Conservation (phyloP, 2,797 vertebrate species). For the Macroramphosus scolopax region DNA sequence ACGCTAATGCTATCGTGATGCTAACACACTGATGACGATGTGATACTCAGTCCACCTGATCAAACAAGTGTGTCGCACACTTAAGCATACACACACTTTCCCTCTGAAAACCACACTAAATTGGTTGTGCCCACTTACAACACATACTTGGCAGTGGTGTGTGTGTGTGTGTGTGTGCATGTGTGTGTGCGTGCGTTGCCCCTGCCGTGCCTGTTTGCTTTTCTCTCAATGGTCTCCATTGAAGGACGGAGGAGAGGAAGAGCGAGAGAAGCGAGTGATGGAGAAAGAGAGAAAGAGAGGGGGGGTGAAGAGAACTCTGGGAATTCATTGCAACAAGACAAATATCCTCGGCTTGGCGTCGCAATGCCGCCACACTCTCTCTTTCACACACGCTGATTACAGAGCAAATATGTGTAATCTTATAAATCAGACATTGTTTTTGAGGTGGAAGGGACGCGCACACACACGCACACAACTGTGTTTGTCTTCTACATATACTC, state of each 20-base stretch:
- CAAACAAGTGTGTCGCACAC: constrained; percentile 31
- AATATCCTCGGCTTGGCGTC: constrained; percentile 72
- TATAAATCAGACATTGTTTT: constrained; percentile 75
- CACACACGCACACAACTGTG: not conserved
- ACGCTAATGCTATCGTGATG: constrained; percentile 10
- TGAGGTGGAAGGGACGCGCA: constrained; percentile 30
- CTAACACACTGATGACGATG: constrained; percentile 12
- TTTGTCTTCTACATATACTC: not conserved
- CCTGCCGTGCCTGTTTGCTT: constrained; percentile 67
- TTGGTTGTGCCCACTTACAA: constrained; percentile 22
- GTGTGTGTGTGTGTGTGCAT: constrained; percentile 24
- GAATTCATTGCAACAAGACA: constrained; percentile 77
- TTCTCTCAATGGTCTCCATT: constrained; percentile 77
- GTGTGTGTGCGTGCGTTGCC: constrained; percentile 30
- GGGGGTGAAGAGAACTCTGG: constrained; percentile 61
- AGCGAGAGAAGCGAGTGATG: constrained; percentile 30
- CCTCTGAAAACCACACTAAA: constrained; percentile 38
- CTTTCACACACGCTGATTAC: constrained; percentile 57
- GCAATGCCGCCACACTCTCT: constrained; percentile 36
- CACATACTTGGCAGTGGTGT: constrained; percentile 2
- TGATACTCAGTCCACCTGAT: constrained; percentile 1
- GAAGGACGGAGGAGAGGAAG: constrained; percentile 50
- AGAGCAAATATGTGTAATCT: constrained; percentile 73
- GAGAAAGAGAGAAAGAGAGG: constrained; percentile 24
- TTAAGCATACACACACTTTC: constrained; percentile 2